These are phyloP conservation scores for Dromiciops gliroides DNA, from an alignment of 2,113 vertebrate genomes.

Conservation along the genomic window DNA sequence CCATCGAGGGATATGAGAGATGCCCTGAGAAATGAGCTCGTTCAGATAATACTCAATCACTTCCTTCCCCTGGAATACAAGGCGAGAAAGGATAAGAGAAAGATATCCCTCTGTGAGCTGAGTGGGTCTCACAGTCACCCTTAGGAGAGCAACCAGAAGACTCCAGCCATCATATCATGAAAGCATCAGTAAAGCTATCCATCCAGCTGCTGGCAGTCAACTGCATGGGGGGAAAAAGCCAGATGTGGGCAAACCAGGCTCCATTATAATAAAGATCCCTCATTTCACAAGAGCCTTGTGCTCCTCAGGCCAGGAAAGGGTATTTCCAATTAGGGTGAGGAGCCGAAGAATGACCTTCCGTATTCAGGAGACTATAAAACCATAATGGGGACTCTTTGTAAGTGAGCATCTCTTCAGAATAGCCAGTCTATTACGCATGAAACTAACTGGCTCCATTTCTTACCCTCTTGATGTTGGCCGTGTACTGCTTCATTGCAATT, in stretches of 20 bases:
- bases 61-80: constrained; percentile 87
- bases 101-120: background rate
- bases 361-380: background rate
- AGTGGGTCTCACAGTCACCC: background rate
- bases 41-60: constrained; percentile 90
- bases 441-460: constrained; percentile 2
- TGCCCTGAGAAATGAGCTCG: constrained; percentile 87
- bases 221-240: background rate
- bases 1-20: constrained; percentile 88
- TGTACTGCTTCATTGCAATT: constrained; percentile 92
- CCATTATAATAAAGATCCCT: background rate
- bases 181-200: background rate
- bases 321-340: background rate
- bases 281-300: background rate
- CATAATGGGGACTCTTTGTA: background rate
- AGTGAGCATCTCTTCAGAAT: background rate
- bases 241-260: background rate
- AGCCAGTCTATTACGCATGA: background rate
- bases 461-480: constrained; percentile 88
- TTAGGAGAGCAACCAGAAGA: background rate
- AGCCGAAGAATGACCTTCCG: background rate
- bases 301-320: background rate
- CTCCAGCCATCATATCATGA: background rate
- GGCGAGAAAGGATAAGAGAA: background rate
- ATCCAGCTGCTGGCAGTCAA: background rate